These are phyloP conservation scores for Apus apus DNA, from an alignment of 2,113 vertebrate species.

Conservation along the genomic window DNA sequence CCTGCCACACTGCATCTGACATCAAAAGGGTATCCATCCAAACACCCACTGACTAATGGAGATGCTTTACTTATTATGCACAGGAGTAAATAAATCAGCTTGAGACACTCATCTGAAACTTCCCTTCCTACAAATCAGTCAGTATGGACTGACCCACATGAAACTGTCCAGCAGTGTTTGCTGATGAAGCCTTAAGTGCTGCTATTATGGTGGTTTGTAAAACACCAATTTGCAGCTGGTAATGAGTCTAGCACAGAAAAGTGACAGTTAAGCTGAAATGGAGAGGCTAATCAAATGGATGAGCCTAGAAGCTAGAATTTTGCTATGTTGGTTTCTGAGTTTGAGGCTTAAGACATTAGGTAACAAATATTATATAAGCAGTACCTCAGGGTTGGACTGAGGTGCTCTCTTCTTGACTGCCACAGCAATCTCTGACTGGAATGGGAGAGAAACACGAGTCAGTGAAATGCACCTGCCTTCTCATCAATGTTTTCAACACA, in stretches of 20 bases:
- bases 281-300: background rate
- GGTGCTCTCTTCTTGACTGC: constrained; percentile 63
- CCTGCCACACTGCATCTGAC: background rate
- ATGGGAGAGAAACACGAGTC: constrained; percentile 9
- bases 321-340: background rate
- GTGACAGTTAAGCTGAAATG: background rate
- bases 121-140: background rate
- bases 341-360: background rate
- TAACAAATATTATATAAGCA: background rate
- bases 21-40: background rate
- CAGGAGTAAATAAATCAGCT: fast-evolving
- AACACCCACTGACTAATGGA: background rate
- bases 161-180: background rate
- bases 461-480: background rate
- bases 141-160: background rate
- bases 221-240: background rate
- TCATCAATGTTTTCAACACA: background rate
- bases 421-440: constrained; percentile 70
- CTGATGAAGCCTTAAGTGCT: background rate
- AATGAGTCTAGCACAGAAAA: background rate
- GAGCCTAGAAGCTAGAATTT: background rate
- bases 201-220: background rate
- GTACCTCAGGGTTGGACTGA: constrained; percentile 68
- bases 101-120: background rate
- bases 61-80: background rate